Base-by-base conservation (phyloP, 2,888 invertebrate genomes). In the Ctena decussata region DNA sequence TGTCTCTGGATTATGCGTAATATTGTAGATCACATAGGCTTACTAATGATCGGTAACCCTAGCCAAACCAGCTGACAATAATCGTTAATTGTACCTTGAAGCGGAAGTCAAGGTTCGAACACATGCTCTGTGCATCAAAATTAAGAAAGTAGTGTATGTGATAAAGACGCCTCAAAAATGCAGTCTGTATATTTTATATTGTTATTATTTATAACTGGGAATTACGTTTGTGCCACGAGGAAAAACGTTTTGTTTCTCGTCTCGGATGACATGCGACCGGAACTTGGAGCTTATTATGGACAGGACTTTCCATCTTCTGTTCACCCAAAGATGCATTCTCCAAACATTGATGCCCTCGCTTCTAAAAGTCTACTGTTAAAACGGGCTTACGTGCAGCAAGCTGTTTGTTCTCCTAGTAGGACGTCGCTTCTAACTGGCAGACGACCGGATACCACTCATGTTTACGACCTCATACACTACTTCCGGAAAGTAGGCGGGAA, bases 331-430 rank as follows among this genome's bases (percentile, higher is more conserved):
- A 91, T 92, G 85, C 80, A 90, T 76, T 89, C 92, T 12, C 92
- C 92, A 21, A 89, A 91, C 57, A 70, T 92, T 24, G 92, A 92
- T 76, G 41, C 35, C 12, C 86, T 92, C n/a, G 92, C 92, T 6
- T 69, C 73, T 8, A 82, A 80, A 35, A 89, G 90, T 75, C 82
- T 92, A n/a, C 78, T 92, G 15, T 77, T 91, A 1, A 86, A 87
- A 70, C 53, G 85, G 21, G 90, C 92, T 8, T 91, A 91, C 53
- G 91, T 91, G 0, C 88, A 88, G 57, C 77, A 85, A 39, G 85
- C 88, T 0, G 60, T 88, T 0, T 91, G 91, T 69, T 82, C 81
- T 11, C 91, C 91, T 0, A 91, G 91, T 65, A 12, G 91, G 11
- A 81, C 90, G 18, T 89, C 90, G 3, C 77, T 91, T 30, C 73